These are phyloP conservation scores for Lagopus leucura DNA, from an alignment of 2,113 vertebrate genomes.

Conservation along the genomic window DNA sequence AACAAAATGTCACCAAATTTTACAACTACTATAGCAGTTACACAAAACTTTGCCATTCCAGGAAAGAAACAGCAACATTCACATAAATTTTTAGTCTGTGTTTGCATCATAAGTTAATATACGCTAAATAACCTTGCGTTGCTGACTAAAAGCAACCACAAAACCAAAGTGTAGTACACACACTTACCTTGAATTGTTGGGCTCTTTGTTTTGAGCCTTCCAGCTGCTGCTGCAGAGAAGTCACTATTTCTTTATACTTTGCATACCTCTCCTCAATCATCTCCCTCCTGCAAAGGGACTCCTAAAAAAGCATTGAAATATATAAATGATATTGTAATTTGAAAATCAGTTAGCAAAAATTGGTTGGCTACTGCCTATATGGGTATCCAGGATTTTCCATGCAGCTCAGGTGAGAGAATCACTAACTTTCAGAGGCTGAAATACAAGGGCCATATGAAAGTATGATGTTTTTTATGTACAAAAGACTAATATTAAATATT, in stretches of 20 bases:
- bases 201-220: conserved; percentile 83
- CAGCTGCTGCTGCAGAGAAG: conserved; percentile 83
- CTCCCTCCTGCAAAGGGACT: conserved; percentile 79
- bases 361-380: not conserved
- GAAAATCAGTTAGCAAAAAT: not conserved
- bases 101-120: not conserved
- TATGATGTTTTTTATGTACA: not conserved
- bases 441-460: not conserved
- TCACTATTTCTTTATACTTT: conserved; percentile 85
- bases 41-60: not conserved
- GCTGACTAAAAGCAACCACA: not conserved
- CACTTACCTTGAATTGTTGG: conserved; percentile 81
- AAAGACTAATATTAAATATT: not conserved
- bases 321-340: not conserved
- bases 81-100: not conserved
- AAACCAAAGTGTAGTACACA: not conserved
- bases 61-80: not conserved
- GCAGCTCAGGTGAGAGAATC: not conserved
- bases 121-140: not conserved
- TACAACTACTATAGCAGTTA: not conserved
- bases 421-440: not conserved
- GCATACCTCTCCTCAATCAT: conserved; percentile 80
- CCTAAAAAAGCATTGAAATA: conserved; percentile 75
- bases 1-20: not conserved
- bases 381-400: not conserved